Percentiles rank a stretch among this genome's conserved stretches.
phyloP scores from a whole-genome alignment of 2,888 invertebrate species.

The Cynaeus angustus region DNA sequence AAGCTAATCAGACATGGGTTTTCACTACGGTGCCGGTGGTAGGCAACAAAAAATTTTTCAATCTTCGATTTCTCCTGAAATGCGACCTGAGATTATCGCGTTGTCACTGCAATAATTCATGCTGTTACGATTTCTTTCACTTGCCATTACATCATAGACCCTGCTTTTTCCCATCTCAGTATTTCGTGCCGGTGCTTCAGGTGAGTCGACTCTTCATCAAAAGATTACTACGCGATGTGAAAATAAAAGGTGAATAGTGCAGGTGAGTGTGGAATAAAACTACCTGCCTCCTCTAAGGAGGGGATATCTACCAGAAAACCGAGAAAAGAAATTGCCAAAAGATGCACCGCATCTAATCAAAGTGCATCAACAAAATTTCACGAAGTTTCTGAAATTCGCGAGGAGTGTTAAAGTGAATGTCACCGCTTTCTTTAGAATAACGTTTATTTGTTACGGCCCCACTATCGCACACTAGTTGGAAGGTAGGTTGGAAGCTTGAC shows the following conservation, averaged over 20 bases:
- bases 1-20: no score
- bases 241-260: conserved; percentile 53
- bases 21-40: no score
- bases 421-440: conserved; percentile 34
- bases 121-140: conserved; percentile 15
- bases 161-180: conserved; percentile 5
- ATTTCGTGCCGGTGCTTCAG: conserved; percentile 36
- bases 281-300: conserved; percentile 51
- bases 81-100: background rate
- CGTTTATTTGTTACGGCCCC: conserved; percentile 39
- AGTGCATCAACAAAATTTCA: background rate
- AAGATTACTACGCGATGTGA: conserved; percentile 43
- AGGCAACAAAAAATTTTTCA: no score
- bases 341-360: no score
- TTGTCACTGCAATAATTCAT: background rate
- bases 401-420: conserved; percentile 21
- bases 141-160: conserved; percentile 35
- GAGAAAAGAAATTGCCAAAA: no score
- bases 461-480: conserved; percentile 46
- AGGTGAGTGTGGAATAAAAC: conserved; percentile 52
- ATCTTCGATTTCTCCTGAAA: no score
- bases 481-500: conserved; percentile 45
- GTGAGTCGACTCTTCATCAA: conserved; percentile 37
- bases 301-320: conserved; percentile 45
- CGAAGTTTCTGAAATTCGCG: background rate